Conservation (phyloP, 2,888 invertebrate species). For the Uropetala carovei region DNA sequence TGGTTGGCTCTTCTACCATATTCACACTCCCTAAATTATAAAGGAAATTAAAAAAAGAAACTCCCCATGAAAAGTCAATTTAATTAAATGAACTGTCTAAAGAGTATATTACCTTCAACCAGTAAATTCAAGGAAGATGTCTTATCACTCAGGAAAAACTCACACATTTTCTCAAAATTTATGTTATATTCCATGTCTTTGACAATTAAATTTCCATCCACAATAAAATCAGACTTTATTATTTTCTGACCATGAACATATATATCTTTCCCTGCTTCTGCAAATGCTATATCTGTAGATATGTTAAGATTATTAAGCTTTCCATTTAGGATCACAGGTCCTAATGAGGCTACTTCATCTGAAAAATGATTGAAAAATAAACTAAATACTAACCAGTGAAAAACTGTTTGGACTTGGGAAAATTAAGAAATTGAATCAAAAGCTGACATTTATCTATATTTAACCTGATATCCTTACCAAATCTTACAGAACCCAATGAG, state of each 20-base stretch:
- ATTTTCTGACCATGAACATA: slow-evolving; percentile 71
- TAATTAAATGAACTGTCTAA: not conserved
- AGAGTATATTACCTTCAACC: slow-evolving; percentile 70
- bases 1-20: slow-evolving; percentile 75
- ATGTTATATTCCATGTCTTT: slow-evolving; percentile 72
- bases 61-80: not conserved
- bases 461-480: slow-evolving; percentile 72
- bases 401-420: not conserved
- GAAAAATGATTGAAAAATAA: not conserved
- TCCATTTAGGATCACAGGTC: slow-evolving; percentile 44
- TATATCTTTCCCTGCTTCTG: slow-evolving; percentile 69
- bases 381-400: not conserved
- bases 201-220: slow-evolving; percentile 72
- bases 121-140: slow-evolving; percentile 72
- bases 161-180: slow-evolving; percentile 71
- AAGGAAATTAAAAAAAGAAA: not conserved
- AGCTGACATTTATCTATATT: not conserved
- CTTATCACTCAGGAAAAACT: slow-evolving; percentile 70
- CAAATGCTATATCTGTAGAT: slow-evolving; percentile 74
- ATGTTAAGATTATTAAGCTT: slow-evolving; percentile 72
- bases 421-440: not conserved
- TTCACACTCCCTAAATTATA: slow-evolving; percentile 73
- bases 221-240: slow-evolving; percentile 71
- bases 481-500: slow-evolving; percentile 73
- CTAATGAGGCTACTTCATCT: not conserved